Conservation (phyloP, 2,113 vertebrate species). For the Cebus imitator region DNA sequence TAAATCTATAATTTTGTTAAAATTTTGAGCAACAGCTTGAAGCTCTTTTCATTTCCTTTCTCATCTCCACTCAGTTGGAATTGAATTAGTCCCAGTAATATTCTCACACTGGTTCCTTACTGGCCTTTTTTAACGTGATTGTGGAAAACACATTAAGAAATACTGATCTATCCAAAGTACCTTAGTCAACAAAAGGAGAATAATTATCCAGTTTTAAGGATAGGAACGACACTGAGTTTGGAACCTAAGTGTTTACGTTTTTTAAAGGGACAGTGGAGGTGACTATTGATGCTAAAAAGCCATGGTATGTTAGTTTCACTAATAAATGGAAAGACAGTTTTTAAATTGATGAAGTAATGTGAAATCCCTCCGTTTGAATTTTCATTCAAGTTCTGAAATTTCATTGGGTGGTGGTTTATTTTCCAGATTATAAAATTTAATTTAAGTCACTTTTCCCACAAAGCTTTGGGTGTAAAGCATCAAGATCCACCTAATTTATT, state of each 20-base stretch:
- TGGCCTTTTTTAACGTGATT: not conserved
- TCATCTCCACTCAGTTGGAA: not conserved
- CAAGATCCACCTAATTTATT: not conserved
- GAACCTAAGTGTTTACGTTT: not conserved
- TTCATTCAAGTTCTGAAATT: not conserved
- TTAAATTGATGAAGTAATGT: not conserved
- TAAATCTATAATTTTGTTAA: slow-evolving; percentile 24
- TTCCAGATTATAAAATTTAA: slow-evolving; percentile 13
- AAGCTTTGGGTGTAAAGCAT: not conserved
- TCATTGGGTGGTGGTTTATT: not conserved
- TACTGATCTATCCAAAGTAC: not conserved
- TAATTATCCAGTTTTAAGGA: not conserved
- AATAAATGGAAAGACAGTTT: not conserved
- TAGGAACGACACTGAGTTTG: not conserved
- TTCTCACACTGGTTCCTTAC: not conserved
- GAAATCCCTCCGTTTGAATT: not conserved
- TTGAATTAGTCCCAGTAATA: not conserved
- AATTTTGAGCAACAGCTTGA: slow-evolving; percentile 12
- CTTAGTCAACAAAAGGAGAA: not conserved
- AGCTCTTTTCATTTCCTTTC: not conserved
- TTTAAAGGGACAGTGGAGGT: not conserved
- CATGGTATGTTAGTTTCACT: not conserved
- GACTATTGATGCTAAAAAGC: not conserved
- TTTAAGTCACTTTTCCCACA: not conserved
- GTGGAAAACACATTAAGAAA: slow-evolving; percentile 34